These are phyloP conservation scores for Drosophila lowei DNA, from an alignment of 1,140 invertebrate species.

Conservation along the genomic window DNA sequence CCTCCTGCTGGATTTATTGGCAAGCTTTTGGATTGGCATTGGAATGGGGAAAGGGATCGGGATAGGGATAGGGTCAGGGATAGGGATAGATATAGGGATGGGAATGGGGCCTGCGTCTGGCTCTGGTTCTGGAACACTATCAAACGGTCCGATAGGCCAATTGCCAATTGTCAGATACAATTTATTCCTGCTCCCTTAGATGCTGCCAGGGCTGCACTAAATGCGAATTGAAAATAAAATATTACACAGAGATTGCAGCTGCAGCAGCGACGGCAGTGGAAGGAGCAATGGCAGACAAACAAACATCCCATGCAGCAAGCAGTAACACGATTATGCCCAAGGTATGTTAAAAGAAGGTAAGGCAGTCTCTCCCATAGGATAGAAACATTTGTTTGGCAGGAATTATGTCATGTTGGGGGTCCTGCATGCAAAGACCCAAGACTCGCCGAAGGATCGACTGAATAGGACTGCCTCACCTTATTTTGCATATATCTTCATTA, in stretches of 20 bases:
- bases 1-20: conserved; percentile 60
- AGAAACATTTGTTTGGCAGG: too few species aligned
- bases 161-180: conserved; percentile 82
- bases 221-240: conserved; percentile 82
- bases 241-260: conserved; percentile 77
- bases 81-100: not conserved
- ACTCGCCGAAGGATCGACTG: too few species aligned
- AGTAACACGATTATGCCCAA: conserved; percentile 76
- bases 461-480: too few species aligned
- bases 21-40: conserved; percentile 21
- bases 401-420: too few species aligned
- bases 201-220: conserved; percentile 76
- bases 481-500: too few species aligned
- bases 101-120: conserved; percentile 25
- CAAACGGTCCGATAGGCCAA: conserved; percentile 79
- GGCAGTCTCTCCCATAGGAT: too few species aligned
- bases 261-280: conserved; percentile 7
- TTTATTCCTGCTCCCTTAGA: conserved; percentile 76
- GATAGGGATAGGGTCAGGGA: not conserved
- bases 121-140: conserved; percentile 58
- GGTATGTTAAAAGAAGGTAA: too few species aligned
- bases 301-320: conserved; percentile 77
- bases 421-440: too few species aligned
- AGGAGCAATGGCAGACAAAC: conserved; percentile 55
- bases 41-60: conserved; percentile 8